These are phyloP conservation scores for Hetaerina americana DNA, from an alignment of 1,140 invertebrate genomes.

Conservation along the genomic window DNA sequence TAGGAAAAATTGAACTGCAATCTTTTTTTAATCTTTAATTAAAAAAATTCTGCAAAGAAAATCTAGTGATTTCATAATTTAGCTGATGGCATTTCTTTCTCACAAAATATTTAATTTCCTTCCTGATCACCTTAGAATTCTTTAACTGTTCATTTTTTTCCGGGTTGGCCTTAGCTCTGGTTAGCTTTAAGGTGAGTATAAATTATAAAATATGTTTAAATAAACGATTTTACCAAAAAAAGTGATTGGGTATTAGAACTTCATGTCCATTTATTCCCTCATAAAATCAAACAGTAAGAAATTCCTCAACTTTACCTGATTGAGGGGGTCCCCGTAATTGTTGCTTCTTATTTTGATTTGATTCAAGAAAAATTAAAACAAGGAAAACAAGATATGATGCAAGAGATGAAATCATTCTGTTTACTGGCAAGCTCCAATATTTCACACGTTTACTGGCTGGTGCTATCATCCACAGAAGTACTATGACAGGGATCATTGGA, in stretches of 20 bases:
- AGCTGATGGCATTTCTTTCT: too few species aligned
- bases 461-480: slow-evolving; percentile 27
- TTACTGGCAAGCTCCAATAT: slow-evolving; percentile 35
- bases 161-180: too few species aligned
- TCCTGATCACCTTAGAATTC: too few species aligned
- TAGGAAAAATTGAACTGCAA: too few species aligned
- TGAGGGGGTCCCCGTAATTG: slow-evolving; percentile 38
- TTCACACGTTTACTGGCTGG: slow-evolving; percentile 29
- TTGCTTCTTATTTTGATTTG: slow-evolving; percentile 36
- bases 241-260: too few species aligned
- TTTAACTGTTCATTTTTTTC: too few species aligned
- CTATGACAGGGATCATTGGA: slow-evolving; percentile 31
- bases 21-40: too few species aligned
- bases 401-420: slow-evolving; percentile 42
- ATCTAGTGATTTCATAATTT: too few species aligned
- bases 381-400: slow-evolving; percentile 49
- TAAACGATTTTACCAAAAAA: neutral
- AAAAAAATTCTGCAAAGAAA: too few species aligned
- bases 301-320: slow-evolving; percentile 22
- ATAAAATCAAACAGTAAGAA: neutral
- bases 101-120: too few species aligned
- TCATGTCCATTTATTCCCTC: too few species aligned
- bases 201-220: slow-evolving; percentile 9
- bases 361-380: slow-evolving; percentile 40
- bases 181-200: too few species aligned